A percentile compares a stretch with the other conserved stretches of the same genome.
Conservation (phyloP, 2,888 invertebrate genomes). For the Eutolmus rufibarbis region DNA sequence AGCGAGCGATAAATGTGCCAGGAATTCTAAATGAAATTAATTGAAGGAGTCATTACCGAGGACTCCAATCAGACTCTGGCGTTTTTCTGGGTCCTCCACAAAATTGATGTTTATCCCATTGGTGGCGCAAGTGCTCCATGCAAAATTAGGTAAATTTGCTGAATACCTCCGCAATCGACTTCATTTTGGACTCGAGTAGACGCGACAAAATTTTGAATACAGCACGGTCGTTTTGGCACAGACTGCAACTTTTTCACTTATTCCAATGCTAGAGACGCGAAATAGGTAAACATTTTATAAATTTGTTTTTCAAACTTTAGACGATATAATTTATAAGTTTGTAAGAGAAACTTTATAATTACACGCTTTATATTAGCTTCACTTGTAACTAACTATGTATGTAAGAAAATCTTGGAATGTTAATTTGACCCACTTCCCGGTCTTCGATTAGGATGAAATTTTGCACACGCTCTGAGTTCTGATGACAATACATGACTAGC, state of each 20-base stretch:
- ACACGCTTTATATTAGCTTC: no score
- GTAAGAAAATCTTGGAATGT: no score
- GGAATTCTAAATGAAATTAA: conserved; percentile 38
- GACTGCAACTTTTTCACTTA: neutral
- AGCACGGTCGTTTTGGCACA: neutral
- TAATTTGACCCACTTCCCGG: no score
- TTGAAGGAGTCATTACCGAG: conserved; percentile 34
- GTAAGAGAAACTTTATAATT: no score
- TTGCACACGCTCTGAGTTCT: no score
- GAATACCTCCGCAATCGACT: neutral
- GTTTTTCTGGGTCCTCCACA: conserved; percentile 11
- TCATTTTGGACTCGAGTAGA: neutral
- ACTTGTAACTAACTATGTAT: no score
- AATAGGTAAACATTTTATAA: neutral
- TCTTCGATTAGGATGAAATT: no score
- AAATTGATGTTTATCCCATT: conserved; percentile 35
- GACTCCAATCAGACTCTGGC: conserved; percentile 28
- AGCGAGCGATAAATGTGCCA: conserved; percentile 5
- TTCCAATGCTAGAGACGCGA: neutral
- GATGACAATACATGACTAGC: no score
- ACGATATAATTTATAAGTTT: no score
- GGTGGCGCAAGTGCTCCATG: neutral
- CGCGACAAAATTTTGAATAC: neutral
- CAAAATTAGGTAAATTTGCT: neutral
- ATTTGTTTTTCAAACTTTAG: no score